Evolutionary conservation across 2,797 vertebrate genomes (phyloP).

Genomic region (Falco berigora): DNA sequence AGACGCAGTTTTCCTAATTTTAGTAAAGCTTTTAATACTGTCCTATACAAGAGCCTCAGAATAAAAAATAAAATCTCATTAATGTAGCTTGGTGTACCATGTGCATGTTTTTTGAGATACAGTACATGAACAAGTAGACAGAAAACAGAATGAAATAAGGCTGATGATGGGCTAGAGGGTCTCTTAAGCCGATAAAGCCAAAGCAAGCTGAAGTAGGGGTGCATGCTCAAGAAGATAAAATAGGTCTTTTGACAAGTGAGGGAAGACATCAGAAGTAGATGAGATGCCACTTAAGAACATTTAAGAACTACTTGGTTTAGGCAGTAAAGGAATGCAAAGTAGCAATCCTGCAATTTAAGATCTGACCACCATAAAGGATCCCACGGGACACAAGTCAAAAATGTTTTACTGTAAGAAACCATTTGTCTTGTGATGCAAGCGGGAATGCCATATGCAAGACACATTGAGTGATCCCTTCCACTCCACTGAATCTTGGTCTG

Average conservation of each 20-base stretch:
- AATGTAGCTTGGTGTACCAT: background rate
- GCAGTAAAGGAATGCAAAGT: background rate
- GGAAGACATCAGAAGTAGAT: background rate
- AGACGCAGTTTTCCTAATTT: background rate
- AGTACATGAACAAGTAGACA: fast-evolving
- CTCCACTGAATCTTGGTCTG: background rate
- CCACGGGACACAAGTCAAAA: background rate
- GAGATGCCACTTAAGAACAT: background rate
- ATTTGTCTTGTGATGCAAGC: background rate
- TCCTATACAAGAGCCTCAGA: background rate
- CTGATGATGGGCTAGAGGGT: background rate
- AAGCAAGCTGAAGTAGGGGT: background rate
- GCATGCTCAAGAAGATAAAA: background rate
- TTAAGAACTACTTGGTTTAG: background rate
- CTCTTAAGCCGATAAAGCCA: background rate
- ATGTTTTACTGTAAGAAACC: background rate
- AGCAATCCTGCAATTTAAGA: background rate
- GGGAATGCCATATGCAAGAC: background rate
- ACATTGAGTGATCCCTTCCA: background rate
- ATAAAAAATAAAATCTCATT: background rate
- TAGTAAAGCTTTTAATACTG: background rate
- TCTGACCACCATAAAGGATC: background rate
- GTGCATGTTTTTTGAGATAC: background rate
- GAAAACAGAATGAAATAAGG: background rate
- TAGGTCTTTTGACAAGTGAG: background rate